Conservation (phyloP, 2,797 vertebrate species). For the Gymnothorax javanicus region DNA sequence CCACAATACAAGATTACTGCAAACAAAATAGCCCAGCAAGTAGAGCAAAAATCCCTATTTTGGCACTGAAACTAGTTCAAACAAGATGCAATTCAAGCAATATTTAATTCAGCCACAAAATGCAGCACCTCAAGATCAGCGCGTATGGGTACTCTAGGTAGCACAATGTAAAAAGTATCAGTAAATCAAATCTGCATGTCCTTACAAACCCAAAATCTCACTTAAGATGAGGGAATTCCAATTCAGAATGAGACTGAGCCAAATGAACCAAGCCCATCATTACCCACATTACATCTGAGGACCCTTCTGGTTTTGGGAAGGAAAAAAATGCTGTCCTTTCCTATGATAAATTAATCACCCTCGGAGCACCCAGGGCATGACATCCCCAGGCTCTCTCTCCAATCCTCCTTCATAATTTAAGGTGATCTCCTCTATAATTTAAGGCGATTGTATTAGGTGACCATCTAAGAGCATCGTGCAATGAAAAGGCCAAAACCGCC, state of each 20-base stretch:
- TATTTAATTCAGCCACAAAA: neutral
- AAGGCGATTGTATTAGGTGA: slow-evolving; percentile 15
- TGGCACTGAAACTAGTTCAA: neutral
- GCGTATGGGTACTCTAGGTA: neutral
- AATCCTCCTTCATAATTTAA: slow-evolving; percentile 8
- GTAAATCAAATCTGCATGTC: neutral
- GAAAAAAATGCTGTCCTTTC: neutral
- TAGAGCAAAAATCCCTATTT: neutral
- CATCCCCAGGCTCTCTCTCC: neutral
- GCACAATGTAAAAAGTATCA: neutral
- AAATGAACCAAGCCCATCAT: neutral
- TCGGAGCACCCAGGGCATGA: neutral
- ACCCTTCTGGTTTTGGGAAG: neutral
- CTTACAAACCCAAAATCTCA: neutral
- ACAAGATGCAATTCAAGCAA: neutral
- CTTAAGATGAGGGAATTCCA: neutral
- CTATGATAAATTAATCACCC: slow-evolving; percentile 3
- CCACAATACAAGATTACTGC: too few relatives aligned
- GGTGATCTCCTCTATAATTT: slow-evolving; percentile 17
- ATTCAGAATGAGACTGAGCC: neutral
- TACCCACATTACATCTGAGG: neutral
- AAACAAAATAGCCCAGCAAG: neutral
- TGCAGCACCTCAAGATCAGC: neutral
- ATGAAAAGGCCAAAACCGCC: neutral
- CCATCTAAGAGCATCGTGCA: neutral